Base-by-base conservation (phyloP, 2,113 vertebrate species). In the Cnemophilus loriae region DNA sequence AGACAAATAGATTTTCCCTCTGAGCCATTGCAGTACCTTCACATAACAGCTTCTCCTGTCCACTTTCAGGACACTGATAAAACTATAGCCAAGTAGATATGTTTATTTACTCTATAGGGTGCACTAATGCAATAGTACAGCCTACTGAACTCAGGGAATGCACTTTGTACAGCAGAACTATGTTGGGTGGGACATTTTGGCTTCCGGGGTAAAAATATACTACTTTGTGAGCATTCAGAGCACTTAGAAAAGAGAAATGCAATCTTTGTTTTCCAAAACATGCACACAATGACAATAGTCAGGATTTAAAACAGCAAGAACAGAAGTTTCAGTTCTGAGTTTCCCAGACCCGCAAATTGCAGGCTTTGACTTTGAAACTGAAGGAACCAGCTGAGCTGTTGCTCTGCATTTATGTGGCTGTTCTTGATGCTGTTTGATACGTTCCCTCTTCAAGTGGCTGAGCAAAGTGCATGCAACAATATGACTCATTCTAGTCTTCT, bases 381-480 rank as follows among this genome's bases (percentile, higher is more conserved):
- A 84, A 71, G 11, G 52, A 63, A 22, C 11, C 44, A 23, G 24
- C 23, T 46, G 28, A 32, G 53, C 20, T 42, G 42, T 10, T 46
- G 39, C 27, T 80, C 76, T 69, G 23, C 21, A 3, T 93, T 79
- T 93, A 67, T 85, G 53, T 12, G 50, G 46, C 67, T 61, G 35
- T 16, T 61, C 13, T 63, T 41, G 33, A 33, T 17, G 37, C 49
- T 27, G 8, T 23, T 52, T 3, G 12, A 46, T 20, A 10, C 23
- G 2, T 50, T 74, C 18, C 32, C 2, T 0, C 18, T 53, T 16
- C 20, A 16, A 24, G n/a, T 2, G n/a, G 16, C 50, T 37, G 59
- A 89, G 61, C 33, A 11, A 50, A 73, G 33, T 11, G 27, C 27
- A 11, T 41, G 10, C 12, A 16, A 19, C 35, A 33, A 33, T 2